Conservation (phyloP, 2,113 vertebrate species). For the Oceanodroma tethys region DNA sequence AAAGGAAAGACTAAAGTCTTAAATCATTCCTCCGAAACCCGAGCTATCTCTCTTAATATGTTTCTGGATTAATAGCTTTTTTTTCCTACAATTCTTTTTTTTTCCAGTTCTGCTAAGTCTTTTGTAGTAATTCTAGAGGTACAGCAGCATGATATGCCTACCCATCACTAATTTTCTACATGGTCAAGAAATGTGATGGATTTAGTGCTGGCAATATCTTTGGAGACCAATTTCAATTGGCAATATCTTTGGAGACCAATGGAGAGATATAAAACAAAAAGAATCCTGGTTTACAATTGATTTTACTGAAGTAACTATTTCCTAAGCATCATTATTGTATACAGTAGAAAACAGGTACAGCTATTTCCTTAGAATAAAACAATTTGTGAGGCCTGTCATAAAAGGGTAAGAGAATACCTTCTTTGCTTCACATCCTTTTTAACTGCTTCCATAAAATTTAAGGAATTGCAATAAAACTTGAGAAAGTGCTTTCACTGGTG, state of each 20-base stretch:
- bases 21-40: neutral
- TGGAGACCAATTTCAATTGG: neutral
- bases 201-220: conserved; percentile 24
- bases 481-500: conserved; percentile 8
- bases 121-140: conserved; percentile 19
- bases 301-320: conserved; percentile 33
- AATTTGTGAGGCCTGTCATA: conserved; percentile 46
- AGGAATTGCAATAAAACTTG: conserved; percentile 60
- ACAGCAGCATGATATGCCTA: neutral
- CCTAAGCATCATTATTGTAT: conserved; percentile 34
- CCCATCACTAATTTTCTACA: conserved; percentile 1
- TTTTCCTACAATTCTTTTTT: conserved; percentile 9
- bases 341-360: conserved; percentile 9
- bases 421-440: conserved; percentile 53
- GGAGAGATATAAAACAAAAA: conserved; percentile 4
- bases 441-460: conserved; percentile 70
- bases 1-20: neutral
- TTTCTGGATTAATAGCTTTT: conserved; percentile 13
- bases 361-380: conserved; percentile 62
- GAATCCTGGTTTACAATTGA: neutral
- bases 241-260: neutral
- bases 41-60: neutral
- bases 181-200: neutral
- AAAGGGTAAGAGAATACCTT: conserved; percentile 47
- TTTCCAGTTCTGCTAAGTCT: neutral